These are phyloP conservation scores for Hemiscyllium ocellatum DNA, from an alignment of 2,113 vertebrate species.

Conservation along the genomic window DNA sequence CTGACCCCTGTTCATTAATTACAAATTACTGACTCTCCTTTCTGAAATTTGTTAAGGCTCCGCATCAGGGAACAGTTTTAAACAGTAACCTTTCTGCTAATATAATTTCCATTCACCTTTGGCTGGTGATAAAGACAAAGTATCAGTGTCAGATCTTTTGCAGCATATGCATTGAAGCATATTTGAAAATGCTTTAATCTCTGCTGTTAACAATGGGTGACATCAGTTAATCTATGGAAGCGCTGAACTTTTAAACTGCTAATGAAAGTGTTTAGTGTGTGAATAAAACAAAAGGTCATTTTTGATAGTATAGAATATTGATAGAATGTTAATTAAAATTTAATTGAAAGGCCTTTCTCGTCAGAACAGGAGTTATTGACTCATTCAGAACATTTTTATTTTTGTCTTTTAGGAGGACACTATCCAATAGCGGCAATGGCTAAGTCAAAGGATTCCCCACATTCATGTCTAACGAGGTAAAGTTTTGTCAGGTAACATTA, in stretches of 20 bases:
- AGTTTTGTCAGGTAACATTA: not conserved
- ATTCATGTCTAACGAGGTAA: not conserved
- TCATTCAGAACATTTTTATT: not conserved
- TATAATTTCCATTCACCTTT: not conserved
- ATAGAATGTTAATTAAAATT: constrained; percentile 12
- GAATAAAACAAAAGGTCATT: not conserved
- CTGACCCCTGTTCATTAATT: not conserved
- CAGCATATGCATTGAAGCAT: not conserved
- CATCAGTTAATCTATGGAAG: not conserved
- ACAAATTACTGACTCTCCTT: not conserved
- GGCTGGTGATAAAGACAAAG: not conserved
- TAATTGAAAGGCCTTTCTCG: not conserved
- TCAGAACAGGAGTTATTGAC: not conserved
- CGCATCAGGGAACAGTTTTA: not conserved
- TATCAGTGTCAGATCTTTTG: not conserved
- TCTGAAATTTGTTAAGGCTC: not conserved
- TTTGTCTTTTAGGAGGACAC: not conserved
- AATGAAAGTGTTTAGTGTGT: not conserved
- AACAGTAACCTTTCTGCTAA: not conserved
- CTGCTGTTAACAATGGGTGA: not conserved
- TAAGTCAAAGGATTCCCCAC: not conserved
- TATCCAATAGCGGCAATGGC: not conserved
- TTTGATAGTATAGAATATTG: not conserved
- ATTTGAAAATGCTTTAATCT: not conserved
- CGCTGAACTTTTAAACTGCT: not conserved